These are phyloP conservation scores for Epizoanthus ramosus DNA, from an alignment of 92 coral and sea anemone genomes.

Conservation along the genomic window DNA sequence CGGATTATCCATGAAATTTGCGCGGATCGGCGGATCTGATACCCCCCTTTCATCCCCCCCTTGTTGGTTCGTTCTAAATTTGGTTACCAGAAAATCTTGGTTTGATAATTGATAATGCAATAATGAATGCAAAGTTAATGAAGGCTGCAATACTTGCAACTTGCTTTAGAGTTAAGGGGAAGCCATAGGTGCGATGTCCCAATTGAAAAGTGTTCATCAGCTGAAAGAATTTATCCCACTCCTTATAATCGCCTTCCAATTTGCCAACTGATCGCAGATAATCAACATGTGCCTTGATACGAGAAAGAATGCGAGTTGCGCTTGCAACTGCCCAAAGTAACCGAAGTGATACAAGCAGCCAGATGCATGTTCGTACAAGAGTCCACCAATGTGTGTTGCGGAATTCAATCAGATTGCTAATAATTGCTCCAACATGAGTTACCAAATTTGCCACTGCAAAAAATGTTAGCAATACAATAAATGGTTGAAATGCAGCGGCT, in stretches of 20 bases:
- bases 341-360: constrained; percentile 85
- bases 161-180: constrained; percentile 84
- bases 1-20: too few relatives aligned
- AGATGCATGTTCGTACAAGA: constrained; percentile 75
- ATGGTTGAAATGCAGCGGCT: constrained; percentile 79
- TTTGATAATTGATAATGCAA: constrained; percentile 77
- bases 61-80: neutral
- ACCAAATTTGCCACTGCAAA: constrained; percentile 87
- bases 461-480: constrained; percentile 73
- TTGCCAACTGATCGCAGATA: constrained; percentile 75
- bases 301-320: constrained; percentile 71
- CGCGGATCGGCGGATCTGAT: too few relatives aligned
- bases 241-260: constrained; percentile 69
- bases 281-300: constrained; percentile 73
- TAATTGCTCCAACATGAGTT: constrained; percentile 85
- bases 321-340: constrained; percentile 83
- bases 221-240: constrained; percentile 84
- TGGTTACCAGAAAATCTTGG: constrained; percentile 39
- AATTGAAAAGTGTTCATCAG: constrained; percentile 77
- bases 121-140: constrained; percentile 82
- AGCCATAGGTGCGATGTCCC: constrained; percentile 83
- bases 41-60: too few relatives aligned
- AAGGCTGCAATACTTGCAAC: constrained; percentile 87
- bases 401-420: constrained; percentile 53
- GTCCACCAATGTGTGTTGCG: constrained; percentile 88